A percentile compares a stretch with the other conserved stretches of the same genome.
These are phyloP conservation scores for Nephrotoma flavescens DNA, from an alignment of 2,888 invertebrate species.

Conservation along the genomic window DNA sequence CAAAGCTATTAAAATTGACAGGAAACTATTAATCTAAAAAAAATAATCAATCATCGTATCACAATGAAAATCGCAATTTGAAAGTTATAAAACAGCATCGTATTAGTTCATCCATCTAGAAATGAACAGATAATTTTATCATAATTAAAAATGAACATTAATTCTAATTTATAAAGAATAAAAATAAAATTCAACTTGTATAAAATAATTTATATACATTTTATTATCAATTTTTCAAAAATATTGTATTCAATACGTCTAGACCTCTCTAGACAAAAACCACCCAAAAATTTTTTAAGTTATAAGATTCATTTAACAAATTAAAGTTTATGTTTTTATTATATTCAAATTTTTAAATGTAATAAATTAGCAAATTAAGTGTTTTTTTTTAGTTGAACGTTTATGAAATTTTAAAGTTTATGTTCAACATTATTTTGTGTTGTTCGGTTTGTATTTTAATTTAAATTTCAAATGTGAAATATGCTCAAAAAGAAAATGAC, in stretches of 20 bases:
- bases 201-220: neutral
- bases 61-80: too few species aligned
- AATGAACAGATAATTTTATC: neutral
- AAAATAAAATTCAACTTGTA: neutral
- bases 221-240: neutral
- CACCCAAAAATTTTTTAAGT: neutral
- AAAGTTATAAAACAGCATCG: too few species aligned
- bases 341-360: neutral
- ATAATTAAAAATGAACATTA: neutral
- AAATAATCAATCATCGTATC: too few species aligned
- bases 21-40: too few species aligned
- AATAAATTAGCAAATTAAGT: neutral
- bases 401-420: neutral
- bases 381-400: neutral
- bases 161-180: neutral
- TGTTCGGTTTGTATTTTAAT: neutral
- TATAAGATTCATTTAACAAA: neutral
- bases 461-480: neutral
- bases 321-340: neutral
- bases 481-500: neutral
- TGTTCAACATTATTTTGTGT: neutral
- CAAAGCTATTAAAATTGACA: too few species aligned
- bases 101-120: neutral
- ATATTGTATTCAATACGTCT: neutral
- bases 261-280: neutral